These are phyloP conservation scores for Sebastes oblongus DNA, from an alignment of 2,797 vertebrate genomes.

Conservation along the genomic window DNA sequence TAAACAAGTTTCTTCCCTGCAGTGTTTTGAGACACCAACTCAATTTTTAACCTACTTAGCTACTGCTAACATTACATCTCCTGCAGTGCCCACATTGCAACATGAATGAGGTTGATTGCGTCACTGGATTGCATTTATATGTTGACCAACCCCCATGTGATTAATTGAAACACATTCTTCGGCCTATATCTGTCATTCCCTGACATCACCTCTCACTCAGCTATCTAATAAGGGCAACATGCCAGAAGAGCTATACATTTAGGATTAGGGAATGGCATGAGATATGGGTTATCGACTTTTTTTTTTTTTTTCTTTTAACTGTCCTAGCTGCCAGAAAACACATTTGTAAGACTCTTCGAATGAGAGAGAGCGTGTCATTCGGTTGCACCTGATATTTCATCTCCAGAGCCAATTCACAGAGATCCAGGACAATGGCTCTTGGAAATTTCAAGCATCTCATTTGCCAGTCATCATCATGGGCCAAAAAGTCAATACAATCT, in stretches of 20 bases:
- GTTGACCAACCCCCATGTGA: not conserved
- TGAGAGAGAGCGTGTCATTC: not conserved
- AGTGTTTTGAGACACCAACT: not conserved
- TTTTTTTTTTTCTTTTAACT: not conserved
- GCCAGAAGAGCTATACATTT: not conserved
- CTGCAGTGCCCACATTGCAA: not conserved
- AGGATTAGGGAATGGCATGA: not conserved
- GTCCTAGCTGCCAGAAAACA: constrained; percentile 2
- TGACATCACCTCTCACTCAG: not conserved
- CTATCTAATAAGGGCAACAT: not conserved
- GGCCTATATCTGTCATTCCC: not conserved
- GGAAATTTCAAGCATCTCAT: constrained; percentile 29
- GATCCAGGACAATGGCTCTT: constrained; percentile 21
- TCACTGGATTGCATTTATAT: not conserved
- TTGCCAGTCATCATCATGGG: constrained; percentile 32
- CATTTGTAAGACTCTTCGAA: constrained; percentile 12
- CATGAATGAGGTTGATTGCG: not conserved
- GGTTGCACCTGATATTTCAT: constrained; percentile 20
- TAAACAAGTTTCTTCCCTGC: not conserved
- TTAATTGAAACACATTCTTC: not conserved
- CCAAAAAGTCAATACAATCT: constrained; percentile 23
- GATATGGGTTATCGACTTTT: not conserved
- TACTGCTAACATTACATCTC: not conserved
- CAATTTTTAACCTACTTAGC: not conserved
- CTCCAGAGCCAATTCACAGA: constrained; percentile 8